A percentile compares a stretch with the other conserved stretches of the same genome.
These are phyloP conservation scores for Tribolium castaneum DNA, from an alignment of 1,140 invertebrate genomes.

Conservation along the genomic window DNA sequence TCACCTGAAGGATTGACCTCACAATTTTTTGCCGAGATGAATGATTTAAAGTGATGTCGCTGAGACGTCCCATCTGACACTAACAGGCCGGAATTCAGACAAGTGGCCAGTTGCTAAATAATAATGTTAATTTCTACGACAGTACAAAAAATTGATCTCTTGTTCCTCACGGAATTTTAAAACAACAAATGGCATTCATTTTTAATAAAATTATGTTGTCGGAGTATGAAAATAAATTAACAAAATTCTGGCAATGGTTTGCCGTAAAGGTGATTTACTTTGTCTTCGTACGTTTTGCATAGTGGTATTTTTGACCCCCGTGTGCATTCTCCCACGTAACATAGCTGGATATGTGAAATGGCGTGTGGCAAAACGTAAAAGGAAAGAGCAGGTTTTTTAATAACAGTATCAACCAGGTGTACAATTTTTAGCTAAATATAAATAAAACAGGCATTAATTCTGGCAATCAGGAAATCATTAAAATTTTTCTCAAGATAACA, in stretches of 20 bases:
- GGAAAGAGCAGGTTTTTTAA: constrained; percentile 1
- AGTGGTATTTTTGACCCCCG: neutral
- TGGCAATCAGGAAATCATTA: neutral
- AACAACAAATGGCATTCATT: too few species aligned
- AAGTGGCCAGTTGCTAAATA: neutral
- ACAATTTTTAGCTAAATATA: neutral
- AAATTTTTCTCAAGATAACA: neutral
- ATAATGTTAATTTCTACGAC: neutral
- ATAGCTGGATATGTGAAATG: neutral
- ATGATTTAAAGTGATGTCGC: constrained; percentile 6
- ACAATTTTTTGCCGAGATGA: neutral
- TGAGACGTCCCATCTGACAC: neutral
- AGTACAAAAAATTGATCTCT: neutral
- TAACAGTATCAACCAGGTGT: constrained; percentile 1
- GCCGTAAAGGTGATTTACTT: neutral
- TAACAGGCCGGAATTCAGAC: neutral
- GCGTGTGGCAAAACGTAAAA: neutral
- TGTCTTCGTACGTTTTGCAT: neutral
- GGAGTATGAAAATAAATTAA: too few species aligned
- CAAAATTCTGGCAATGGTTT: too few species aligned
- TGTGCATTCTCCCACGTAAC: constrained; percentile 12
- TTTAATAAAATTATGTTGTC: too few species aligned
- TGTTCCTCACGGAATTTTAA: neutral
- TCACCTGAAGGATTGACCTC: neutral
- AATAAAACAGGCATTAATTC: neutral